A percentile compares a stretch with the other conserved stretches of the same genome.
Evolutionary conservation across 2,888 invertebrate species (phyloP).

Genomic region (Lypha dubia): DNA sequence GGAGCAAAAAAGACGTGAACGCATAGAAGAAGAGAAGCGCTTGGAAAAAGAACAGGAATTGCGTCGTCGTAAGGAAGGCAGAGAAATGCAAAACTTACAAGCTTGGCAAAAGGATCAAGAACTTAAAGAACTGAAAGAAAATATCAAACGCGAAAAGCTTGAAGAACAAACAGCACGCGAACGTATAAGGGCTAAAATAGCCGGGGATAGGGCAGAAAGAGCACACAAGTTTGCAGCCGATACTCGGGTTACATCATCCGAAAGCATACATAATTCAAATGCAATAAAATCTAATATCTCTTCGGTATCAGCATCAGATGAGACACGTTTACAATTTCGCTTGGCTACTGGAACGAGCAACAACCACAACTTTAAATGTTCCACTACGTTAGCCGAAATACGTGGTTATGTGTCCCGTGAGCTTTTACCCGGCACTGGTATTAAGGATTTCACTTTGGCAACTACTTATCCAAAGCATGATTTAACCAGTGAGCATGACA

Average conservation of each 20-base stretch:
- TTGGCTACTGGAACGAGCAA: constrained; percentile 91
- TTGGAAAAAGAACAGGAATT: constrained; percentile 85
- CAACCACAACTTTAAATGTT: constrained; percentile 89
- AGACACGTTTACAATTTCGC: constrained; percentile 92
- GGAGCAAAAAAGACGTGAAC: constrained; percentile 80
- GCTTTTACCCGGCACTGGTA: constrained; percentile 79
- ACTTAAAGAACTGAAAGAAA: constrained; percentile 86
- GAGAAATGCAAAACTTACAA: constrained; percentile 88
- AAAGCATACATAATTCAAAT: constrained; percentile 59
- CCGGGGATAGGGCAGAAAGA: constrained; percentile 91
- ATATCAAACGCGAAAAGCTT: constrained; percentile 88
- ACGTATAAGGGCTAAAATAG: constrained; percentile 92
- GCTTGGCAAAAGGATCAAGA: constrained; percentile 90
- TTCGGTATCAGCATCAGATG: constrained; percentile 78
- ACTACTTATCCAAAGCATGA: constrained; percentile 95
- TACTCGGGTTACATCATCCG: constrained; percentile 15
- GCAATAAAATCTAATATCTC: constrained; percentile 69
- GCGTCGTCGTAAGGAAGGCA: constrained; percentile 89
- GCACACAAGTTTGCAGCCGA: constrained; percentile 83
- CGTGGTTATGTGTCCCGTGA: constrained; percentile 81
- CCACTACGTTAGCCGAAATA: constrained; percentile 86
- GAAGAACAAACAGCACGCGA: constrained; percentile 90
- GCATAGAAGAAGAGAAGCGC: constrained; percentile 84
- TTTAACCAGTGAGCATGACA: constrained; percentile 93
- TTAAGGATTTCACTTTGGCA: constrained; percentile 88